Percentiles rank a stretch among this genome's conserved stretches.
phyloP scores from a whole-genome alignment of 2,888 invertebrate species.

The Folsomia manolachei region DNA sequence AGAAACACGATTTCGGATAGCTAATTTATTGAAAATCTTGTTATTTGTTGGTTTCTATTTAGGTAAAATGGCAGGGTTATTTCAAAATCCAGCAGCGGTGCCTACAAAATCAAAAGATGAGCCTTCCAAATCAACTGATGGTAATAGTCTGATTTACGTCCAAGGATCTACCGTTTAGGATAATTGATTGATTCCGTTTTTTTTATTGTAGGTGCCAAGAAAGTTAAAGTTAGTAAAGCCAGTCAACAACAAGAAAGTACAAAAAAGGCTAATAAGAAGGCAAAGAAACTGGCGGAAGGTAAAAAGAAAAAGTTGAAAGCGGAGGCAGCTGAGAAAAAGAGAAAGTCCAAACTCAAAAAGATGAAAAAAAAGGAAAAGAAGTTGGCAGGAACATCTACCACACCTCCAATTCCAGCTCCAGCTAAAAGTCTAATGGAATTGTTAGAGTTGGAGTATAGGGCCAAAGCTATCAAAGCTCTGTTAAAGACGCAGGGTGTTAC shows the following conservation, averaged over 20 bases:
- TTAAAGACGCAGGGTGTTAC: slow-evolving; percentile 52
- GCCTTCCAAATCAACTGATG: too few species aligned
- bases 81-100: not conserved
- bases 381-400: slow-evolving; percentile 4
- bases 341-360: slow-evolving; percentile 14
- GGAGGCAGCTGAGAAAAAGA: slow-evolving; percentile 19
- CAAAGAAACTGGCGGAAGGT: too few species aligned
- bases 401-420: slow-evolving; percentile 18
- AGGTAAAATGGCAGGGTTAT: not conserved
- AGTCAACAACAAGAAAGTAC: slow-evolving; percentile 28
- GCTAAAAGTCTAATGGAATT: slow-evolving; percentile 54
- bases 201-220: not conserved
- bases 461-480: slow-evolving; percentile 57
- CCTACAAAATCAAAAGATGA: too few species aligned
- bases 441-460: slow-evolving; percentile 57
- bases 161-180: too few species aligned
- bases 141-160: too few species aligned
- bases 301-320: slow-evolving; percentile 24
- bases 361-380: slow-evolving; percentile 32
- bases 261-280: slow-evolving; percentile 15
- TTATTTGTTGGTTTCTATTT: too few species aligned
- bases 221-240: slow-evolving; percentile 1
- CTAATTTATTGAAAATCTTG: too few species aligned
- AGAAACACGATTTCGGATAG: too few species aligned
- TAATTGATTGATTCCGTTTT: too few species aligned